These are phyloP conservation scores for Pammene aurita DNA, from an alignment of 2,888 invertebrate species.

Conservation along the genomic window DNA sequence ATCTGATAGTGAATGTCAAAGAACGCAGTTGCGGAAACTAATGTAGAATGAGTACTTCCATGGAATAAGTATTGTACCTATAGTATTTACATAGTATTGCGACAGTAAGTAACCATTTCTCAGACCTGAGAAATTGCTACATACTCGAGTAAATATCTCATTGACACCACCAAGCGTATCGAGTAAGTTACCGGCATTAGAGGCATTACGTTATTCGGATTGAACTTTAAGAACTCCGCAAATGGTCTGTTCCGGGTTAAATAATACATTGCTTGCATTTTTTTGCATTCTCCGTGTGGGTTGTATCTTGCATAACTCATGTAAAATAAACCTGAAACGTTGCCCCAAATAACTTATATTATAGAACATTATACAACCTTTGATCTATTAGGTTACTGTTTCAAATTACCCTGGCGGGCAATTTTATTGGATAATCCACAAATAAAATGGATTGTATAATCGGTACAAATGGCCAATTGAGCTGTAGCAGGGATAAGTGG, in stretches of 20 bases:
- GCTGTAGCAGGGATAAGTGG: constrained; percentile 43
- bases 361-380: constrained; percentile 27
- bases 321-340: constrained; percentile 24
- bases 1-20: not conserved
- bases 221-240: constrained; percentile 22
- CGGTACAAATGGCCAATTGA: constrained; percentile 33
- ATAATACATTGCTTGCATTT: constrained; percentile 16
- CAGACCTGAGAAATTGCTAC: not conserved
- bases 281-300: constrained; percentile 5
- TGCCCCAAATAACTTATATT: constrained; percentile 31
- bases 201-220: constrained; percentile 26
- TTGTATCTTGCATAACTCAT: constrained; percentile 15
- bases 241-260: constrained; percentile 22
- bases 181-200: constrained; percentile 19
- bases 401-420: constrained; percentile 37
- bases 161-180: not conserved
- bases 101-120: not conserved
- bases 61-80: no score
- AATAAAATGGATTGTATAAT: constrained; percentile 39
- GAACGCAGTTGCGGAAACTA: not conserved
- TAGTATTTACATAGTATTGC: not conserved
- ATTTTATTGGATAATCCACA: constrained; percentile 41
- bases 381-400: constrained; percentile 39
- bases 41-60: not conserved
- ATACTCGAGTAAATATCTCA: constrained; percentile 3